A percentile compares a stretch with the other conserved stretches of the same genome.
phyloP scores from a whole-genome alignment of 2,888 invertebrate species.

The Drosophila differens region DNA sequence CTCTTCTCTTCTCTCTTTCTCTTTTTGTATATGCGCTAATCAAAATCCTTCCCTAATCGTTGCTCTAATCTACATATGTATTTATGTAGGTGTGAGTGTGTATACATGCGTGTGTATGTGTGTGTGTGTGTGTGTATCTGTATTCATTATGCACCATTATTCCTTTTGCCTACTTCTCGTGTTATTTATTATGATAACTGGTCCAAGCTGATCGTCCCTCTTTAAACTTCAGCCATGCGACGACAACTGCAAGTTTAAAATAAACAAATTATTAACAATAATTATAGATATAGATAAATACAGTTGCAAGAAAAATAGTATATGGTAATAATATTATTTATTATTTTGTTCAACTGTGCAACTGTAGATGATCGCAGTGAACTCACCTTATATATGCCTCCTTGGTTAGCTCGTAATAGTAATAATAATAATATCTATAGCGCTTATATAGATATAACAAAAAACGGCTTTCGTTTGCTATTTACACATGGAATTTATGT shows the following conservation, averaged over 20 bases:
- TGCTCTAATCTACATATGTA: conserved; percentile 52
- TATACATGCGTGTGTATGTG: conserved; percentile 34
- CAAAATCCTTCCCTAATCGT: conserved; percentile 24
- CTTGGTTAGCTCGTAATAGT: conserved; percentile 62
- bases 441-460: conserved; percentile 76
- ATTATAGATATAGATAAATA: background rate
- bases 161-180: conserved; percentile 69
- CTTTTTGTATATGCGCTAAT: conserved; percentile 17
- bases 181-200: conserved; percentile 76
- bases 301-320: too few species aligned
- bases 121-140: conserved; percentile 27
- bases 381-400: conserved; percentile 74
- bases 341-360: background rate
- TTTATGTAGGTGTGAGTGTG: conserved; percentile 16
- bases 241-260: conserved; percentile 25
- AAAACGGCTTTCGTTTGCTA: conserved; percentile 60
- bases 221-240: conserved; percentile 38
- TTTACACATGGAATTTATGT: conserved; percentile 80
- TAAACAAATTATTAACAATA: background rate
- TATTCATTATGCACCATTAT: conserved; percentile 72
- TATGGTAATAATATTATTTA: background rate
- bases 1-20: conserved; percentile 16
- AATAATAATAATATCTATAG: conserved; percentile 61
- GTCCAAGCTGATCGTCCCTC: conserved; percentile 67
- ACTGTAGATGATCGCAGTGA: background rate